Evolutionary conservation across 2,113 vertebrate genomes (phyloP).

Genomic region (Onychostoma macrolepis): DNA sequence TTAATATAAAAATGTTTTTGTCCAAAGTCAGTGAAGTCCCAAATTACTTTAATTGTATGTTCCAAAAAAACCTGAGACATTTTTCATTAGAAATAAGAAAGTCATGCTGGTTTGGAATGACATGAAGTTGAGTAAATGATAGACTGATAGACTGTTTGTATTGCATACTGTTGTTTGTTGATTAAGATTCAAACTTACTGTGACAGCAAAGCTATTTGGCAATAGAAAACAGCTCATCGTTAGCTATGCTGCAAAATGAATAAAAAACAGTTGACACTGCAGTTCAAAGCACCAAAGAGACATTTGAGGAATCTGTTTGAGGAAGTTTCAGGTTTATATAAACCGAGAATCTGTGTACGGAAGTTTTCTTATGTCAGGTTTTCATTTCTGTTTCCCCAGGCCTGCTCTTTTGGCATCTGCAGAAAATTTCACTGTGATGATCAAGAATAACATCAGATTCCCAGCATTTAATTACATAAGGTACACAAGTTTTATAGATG

Average conservation of each 20-base stretch:
- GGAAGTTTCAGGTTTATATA: slow-evolving; percentile 13
- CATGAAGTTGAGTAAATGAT: not conserved
- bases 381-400: slow-evolving; percentile 66
- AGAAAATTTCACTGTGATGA: slow-evolving; percentile 89
- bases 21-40: too few species aligned
- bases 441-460: slow-evolving; percentile 91
- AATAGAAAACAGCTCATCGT: not conserved
- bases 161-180: not conserved
- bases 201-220: not conserved
- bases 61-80: too few species aligned
- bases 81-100: not conserved
- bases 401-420: slow-evolving; percentile 80
- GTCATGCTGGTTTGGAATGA: not conserved
- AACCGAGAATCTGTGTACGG: not conserved
- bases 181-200: not conserved
- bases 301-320: slow-evolving; percentile 15
- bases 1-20: too few species aligned
- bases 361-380: not conserved
- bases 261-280: not conserved
- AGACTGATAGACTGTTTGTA: too few species aligned
- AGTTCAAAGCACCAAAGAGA: not conserved
- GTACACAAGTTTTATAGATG: slow-evolving; percentile 48
- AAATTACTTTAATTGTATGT: too few species aligned
- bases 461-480: slow-evolving; percentile 88
- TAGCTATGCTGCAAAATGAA: not conserved